Percentiles rank a stretch among this genome's conserved stretches.
Evolutionary conservation across 2,888 invertebrate genomes (phyloP).

Genomic region (Geotrupes spiniger): DNA sequence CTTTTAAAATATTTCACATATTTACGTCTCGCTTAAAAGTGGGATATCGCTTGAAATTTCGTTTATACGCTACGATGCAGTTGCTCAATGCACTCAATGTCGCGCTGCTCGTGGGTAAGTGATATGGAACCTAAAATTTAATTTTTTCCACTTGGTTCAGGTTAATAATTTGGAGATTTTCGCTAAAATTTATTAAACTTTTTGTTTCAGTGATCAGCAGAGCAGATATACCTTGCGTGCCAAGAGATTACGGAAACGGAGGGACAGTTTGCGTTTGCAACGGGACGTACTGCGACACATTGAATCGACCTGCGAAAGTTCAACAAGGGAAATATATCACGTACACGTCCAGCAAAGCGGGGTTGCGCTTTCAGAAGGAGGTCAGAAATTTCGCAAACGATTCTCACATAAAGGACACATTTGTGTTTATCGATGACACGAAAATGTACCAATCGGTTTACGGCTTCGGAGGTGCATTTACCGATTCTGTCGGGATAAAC

Average conservation of each 20-base stretch:
- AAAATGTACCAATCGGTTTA: conserved; percentile 62
- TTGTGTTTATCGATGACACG: conserved; percentile 38
- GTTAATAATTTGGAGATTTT: too few species aligned
- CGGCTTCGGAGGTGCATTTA: conserved; percentile 85
- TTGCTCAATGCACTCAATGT: too few species aligned
- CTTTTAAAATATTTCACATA: too few species aligned
- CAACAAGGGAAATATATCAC: conserved; percentile 32
- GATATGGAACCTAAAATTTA: too few species aligned
- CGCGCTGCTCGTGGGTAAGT: too few species aligned
- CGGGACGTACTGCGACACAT: conserved; percentile 48
- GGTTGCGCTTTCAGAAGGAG: conserved; percentile 56
- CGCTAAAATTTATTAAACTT: too few species aligned
- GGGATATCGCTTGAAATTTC: too few species aligned
- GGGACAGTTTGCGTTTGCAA: conserved; percentile 49
- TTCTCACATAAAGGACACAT: conserved; percentile 4
- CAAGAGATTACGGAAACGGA: conserved; percentile 34
- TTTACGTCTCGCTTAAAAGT: too few species aligned
- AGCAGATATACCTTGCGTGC: conserved; percentile 37
- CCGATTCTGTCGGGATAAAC: conserved; percentile 65
- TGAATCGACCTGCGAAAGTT: conserved; percentile 33
- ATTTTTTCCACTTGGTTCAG: too few species aligned
- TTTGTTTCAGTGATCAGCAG: too few species aligned
- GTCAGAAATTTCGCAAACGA: conserved; percentile 44
- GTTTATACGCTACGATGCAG: too few species aligned
- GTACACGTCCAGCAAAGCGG: conserved; percentile 50